A percentile compares a stretch with the other conserved stretches of the same genome.
These are phyloP conservation scores for Drosophila bocqueti DNA, from an alignment of 1,140 invertebrate species.

Conservation along the genomic window DNA sequence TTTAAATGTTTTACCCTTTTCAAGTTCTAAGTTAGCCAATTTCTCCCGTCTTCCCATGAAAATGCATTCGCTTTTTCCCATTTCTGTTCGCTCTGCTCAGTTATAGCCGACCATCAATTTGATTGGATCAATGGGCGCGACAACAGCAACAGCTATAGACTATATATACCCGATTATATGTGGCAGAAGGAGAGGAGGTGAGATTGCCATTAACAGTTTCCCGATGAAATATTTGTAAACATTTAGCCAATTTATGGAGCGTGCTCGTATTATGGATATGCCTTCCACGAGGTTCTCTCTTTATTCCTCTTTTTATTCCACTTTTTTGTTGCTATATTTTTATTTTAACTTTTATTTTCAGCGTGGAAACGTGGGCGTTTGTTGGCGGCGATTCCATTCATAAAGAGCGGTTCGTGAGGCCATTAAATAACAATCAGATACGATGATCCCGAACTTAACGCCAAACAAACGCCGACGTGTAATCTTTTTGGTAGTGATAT, in stretches of 20 bases:
- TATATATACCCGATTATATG: slow-evolving; percentile 33
- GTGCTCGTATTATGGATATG: slow-evolving; percentile 58
- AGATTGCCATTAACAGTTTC: slow-evolving; percentile 38
- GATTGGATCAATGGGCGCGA: slow-evolving; percentile 77
- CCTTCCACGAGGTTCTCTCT: slow-evolving; percentile 20
- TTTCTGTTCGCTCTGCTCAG: slow-evolving; percentile 50
- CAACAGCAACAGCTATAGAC: slow-evolving; percentile 58
- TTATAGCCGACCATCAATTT: slow-evolving; percentile 77
- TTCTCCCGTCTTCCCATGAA: slow-evolving; percentile 57
- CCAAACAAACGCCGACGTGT: slow-evolving; percentile 80
- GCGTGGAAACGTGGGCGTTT: slow-evolving; percentile 41
- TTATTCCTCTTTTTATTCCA: slow-evolving; percentile 2
- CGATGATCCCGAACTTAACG: slow-evolving; percentile 71
- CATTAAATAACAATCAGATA: slow-evolving; percentile 81
- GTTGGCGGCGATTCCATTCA: slow-evolving; percentile 65
- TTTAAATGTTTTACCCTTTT: neutral
- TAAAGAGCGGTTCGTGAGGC: slow-evolving; percentile 67
- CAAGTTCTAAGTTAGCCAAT: neutral
- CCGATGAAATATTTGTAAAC: slow-evolving; percentile 80
- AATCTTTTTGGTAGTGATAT: slow-evolving; percentile 58
- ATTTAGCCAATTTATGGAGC: slow-evolving; percentile 79
- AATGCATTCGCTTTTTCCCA: slow-evolving; percentile 54
- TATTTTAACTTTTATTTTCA: neutral
- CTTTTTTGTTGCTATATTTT: neutral
- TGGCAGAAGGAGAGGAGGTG: slow-evolving; percentile 3